Evolutionary conservation across 1,140 invertebrate species (phyloP).

Genomic region (Aphidius ervi): DNA sequence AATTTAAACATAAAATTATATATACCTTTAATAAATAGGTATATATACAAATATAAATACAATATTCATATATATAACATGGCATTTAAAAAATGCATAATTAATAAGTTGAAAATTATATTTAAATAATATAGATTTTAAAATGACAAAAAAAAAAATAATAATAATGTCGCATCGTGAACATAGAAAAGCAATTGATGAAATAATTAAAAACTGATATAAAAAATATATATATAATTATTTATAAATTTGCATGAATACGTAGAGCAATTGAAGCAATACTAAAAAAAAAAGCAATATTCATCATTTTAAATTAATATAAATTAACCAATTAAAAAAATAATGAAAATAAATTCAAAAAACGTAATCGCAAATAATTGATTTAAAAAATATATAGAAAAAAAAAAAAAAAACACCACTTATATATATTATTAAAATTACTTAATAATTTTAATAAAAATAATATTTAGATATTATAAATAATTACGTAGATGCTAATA

Average conservation of each 20-base stretch:
- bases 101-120: no score
- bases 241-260: conserved; percentile 40
- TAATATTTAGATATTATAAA: no score
- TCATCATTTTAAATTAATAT: no score
- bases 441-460: no score
- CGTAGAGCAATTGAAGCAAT: conserved; percentile 47
- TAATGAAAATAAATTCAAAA: no score
- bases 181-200: conserved; percentile 11
- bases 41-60: neutral
- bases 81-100: no score
- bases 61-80: conserved; percentile 7
- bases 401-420: no score
- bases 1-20: conserved; percentile 11
- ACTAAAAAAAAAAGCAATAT: conserved; percentile 36
- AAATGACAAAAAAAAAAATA: neutral
- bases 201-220: conserved; percentile 22
- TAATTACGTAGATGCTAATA: no score
- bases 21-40: neutral
- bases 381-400: no score
- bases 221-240: conserved; percentile 27
- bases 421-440: no score
- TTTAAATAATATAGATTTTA: neutral
- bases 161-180: neutral
- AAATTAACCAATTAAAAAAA: no score
- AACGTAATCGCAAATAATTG: no score